Evolutionary conservation across 1,140 invertebrate genomes (phyloP), one percentile per base, ranked within the genome.

Genomic region (Drosophila tani): DNA sequence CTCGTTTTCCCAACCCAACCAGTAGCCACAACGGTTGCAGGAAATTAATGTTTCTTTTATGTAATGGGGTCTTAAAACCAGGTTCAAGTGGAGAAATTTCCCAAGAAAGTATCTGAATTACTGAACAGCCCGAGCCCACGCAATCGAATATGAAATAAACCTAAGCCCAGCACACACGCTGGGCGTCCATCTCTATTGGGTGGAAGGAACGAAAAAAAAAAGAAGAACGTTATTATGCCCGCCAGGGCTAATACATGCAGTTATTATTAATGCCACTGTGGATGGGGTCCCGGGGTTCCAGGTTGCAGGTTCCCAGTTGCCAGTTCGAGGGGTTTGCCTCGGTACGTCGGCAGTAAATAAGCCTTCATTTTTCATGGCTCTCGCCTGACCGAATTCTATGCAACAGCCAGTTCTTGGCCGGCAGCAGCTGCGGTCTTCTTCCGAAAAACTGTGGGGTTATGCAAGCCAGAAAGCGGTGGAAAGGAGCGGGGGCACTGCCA

Each of bases 271-370:
- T 82, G 79, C 82, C 82, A 67, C 75, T 81, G 77, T 73, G 71
- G 63, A 80, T 84, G 81, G 70, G 46, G 66, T 77, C 53, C 66
- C 66, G 12, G 27, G 51, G 56, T 45, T 49, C 43, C 19, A n/a
- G 17, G 60, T 73, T 41, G 46, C 56, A 27, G 38, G 41, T 21
- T 51, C 19, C 41, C 14, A 12, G 50, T 27, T 51, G 15, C n/a
- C 7, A 19, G 12, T 45, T 32, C 19, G 40, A 45, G 32, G 70
- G 19, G 32, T 27, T 51, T 56, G 32, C 43, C 21, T 58, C 43
- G 70, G 43, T 71, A 69, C 85, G 85, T 90, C 85, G 86, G 79
- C 86, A 91, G 86, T 90, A 90, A 90, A 85, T 90, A 90, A 91
- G 85, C 85, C 85, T 90, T 90, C 87, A 90, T 90, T 81, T 90